Conservation (phyloP, 1,140 invertebrate species). For the Episyrphus balteatus region DNA sequence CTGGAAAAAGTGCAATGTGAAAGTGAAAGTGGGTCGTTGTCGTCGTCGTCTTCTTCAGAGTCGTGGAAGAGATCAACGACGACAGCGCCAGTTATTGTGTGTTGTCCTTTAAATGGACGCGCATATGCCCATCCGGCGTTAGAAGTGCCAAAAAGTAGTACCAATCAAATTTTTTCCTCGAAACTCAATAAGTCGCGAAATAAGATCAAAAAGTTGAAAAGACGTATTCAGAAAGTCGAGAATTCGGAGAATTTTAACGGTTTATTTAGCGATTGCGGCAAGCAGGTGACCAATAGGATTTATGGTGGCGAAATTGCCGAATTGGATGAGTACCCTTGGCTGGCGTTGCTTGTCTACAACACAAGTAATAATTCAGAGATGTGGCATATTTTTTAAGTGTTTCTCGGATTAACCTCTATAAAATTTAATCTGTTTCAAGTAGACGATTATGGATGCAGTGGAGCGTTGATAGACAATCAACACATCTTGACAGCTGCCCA, state of each 20-base stretch:
- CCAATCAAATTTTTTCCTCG: not conserved
- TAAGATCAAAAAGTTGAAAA: conserved; percentile 27
- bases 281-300: conserved; percentile 34
- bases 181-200: conserved; percentile 12
- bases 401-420: not conserved
- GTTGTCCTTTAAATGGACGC: conserved; percentile 29
- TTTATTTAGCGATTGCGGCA: conserved; percentile 34
- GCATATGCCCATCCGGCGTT: conserved; percentile 27
- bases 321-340: conserved; percentile 53
- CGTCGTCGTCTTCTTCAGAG: not conserved
- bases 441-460: conserved; percentile 42
- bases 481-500: conserved; percentile 72
- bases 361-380: conserved; percentile 21
- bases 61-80: too few species aligned
- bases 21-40: conserved; percentile 2
- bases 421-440: conserved; percentile 1
- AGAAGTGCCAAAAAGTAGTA: conserved; percentile 20
- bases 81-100: conserved; percentile 10
- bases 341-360: conserved; percentile 54
- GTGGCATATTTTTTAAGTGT: not conserved
- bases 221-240: conserved; percentile 29
- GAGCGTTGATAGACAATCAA: conserved; percentile 44
- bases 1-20: conserved; percentile 32
- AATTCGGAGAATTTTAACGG: conserved; percentile 20
- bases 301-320: conserved; percentile 40